Percentiles rank a stretch among this genome's conserved stretches.
Evolutionary conservation across 2,888 invertebrate genomes (phyloP).

Genomic region (Trachelus troglodyta): DNA sequence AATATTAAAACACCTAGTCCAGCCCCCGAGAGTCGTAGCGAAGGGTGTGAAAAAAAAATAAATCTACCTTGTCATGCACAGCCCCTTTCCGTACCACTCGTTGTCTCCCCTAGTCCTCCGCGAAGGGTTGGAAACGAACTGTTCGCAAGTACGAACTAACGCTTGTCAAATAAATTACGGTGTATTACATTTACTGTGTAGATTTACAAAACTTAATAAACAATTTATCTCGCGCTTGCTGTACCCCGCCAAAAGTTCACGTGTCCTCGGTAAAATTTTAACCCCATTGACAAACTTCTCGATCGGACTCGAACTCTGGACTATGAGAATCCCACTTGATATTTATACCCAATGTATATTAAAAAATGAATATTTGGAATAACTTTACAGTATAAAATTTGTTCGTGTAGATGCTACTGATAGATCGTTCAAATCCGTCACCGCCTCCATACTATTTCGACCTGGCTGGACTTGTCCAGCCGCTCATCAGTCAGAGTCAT

Average conservation of each 20-base stretch:
- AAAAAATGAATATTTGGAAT: not conserved
- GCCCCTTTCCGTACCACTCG: constrained; percentile 30
- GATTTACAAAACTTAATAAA: not conserved
- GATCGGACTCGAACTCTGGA: not conserved
- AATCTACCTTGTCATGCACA: constrained; percentile 66
- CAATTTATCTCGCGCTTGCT: not conserved
- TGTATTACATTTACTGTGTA: not conserved
- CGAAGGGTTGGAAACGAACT: not conserved
- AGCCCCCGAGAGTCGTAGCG: constrained; percentile 55
- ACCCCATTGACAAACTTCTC: not conserved
- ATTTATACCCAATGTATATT: not conserved
- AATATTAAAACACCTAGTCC: constrained; percentile 66
- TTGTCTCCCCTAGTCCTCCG: not conserved
- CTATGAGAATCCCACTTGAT: not conserved
- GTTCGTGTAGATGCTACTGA: constrained; percentile 4
- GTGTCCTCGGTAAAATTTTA: not conserved
- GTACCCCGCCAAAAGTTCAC: not conserved
- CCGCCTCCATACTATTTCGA: constrained; percentile 62
- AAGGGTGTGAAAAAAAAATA: constrained; percentile 64
- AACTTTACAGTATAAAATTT: not conserved
- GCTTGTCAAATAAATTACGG: not conserved
- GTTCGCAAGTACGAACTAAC: not conserved
- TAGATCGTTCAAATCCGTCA: constrained; percentile 53
- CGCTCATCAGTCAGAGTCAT: constrained; percentile 75
- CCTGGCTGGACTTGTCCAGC: constrained; percentile 66